Base-by-base conservation (phyloP, 92 coral and sea anemone genomes). In the Zoanthus sansibaricus region DNA sequence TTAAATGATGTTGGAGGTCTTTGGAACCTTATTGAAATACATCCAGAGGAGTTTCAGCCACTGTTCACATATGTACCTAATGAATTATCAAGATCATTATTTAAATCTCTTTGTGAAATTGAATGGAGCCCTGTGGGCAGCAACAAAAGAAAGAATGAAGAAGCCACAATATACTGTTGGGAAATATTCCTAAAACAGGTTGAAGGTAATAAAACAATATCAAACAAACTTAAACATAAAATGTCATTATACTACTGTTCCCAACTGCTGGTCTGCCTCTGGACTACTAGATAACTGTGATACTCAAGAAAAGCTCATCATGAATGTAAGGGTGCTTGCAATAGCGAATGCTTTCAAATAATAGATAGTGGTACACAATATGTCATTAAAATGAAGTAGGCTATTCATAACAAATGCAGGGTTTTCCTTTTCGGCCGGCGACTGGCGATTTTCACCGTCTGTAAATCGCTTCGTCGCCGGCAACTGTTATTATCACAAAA, bases 61-160 rank as follows among this genome's bases (percentile, higher is more conserved):
- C 76, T 86, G 49, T 76, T 86, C 30, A 86, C 89, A 25, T 25
- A 1, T 33, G 56, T 77, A 21, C 89, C 89, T 59, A 70, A 21
- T 37, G 44, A 16, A 14, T 20, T 86, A 76, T 51, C 86, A 76
- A 86, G 89, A 54, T 32, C 62, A 20, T 6, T 17, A 5, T 86
- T 86, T 12, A 86, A 86, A 37, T 76, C 86, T 55, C 72, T 86
- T 51, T 54, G 70, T 32, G 42, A 3, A 7, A 86, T 86, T 17
- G 89, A 45, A 54, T 86, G 89, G 89, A 86, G 89, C n/a, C 82
- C 61, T 31, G 76, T 14, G 52, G 89, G 89, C 16, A 86, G 89
- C 70, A 86, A 86, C 75, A 77, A 20, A 37, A 58, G 86, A 67
- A 18, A 12, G 61, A 62, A 62, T 42, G 89, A 86, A 48, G 89